phyloP scores from a whole-genome alignment of 2,888 invertebrate species.

The Opisthograptis luteolata region DNA sequence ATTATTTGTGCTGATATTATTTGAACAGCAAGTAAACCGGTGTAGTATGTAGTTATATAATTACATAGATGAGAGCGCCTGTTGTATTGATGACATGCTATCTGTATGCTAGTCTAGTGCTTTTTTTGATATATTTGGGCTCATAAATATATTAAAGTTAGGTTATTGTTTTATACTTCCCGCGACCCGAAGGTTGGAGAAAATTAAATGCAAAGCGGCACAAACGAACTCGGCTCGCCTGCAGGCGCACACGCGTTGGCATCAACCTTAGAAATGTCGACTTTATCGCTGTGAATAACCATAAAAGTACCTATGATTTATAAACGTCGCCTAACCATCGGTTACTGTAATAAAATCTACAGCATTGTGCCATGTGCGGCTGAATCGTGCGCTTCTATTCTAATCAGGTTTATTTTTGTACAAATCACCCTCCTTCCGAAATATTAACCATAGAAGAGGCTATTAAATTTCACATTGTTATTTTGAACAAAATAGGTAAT shows the following conservation, averaged over 20 bases:
- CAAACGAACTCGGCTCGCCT: conserved; percentile 38
- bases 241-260: conserved; percentile 42
- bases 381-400: conserved; percentile 53
- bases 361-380: conserved; percentile 57
- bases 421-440: conserved; percentile 23
- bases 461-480: conserved; percentile 3
- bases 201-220: conserved; percentile 42
- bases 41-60: neutral
- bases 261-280: conserved; percentile 50
- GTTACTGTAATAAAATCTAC: conserved; percentile 66
- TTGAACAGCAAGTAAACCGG: conserved; percentile 1
- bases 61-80: neutral
- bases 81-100: neutral
- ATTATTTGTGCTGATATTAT: too few species aligned
- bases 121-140: too few species aligned
- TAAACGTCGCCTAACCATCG: conserved; percentile 68
- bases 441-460: neutral
- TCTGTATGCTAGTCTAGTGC: too few species aligned
- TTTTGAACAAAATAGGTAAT: too few species aligned
- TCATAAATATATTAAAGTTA: neutral
- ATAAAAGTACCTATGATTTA: conserved; percentile 79
- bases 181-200: conserved; percentile 32
- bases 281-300: conserved; percentile 71
- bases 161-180: neutral
- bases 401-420: conserved; percentile 50